phyloP scores from a whole-genome alignment of 2,113 vertebrate genomes.

The Phocoena sinus region DNA sequence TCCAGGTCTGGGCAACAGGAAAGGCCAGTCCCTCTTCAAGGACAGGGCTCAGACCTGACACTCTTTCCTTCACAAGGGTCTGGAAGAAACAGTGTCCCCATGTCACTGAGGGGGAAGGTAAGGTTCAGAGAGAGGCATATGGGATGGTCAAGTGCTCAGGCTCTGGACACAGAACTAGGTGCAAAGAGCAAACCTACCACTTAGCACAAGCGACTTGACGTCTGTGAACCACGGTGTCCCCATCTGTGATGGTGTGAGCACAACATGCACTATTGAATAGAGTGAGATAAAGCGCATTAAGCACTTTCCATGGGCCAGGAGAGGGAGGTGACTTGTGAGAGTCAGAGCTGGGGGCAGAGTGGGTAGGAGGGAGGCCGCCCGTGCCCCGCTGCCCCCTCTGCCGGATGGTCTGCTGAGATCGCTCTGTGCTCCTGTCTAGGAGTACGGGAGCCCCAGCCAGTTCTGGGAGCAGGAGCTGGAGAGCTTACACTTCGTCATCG shows the following conservation, averaged over 20 bases:
- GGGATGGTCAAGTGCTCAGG: background rate
- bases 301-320: background rate
- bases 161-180: background rate
- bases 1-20: background rate
- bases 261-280: background rate
- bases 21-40: background rate
- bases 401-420: background rate
- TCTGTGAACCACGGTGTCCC: background rate
- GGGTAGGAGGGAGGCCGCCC: background rate
- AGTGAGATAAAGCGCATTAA: background rate
- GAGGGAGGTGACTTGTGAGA: background rate
- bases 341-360: background rate
- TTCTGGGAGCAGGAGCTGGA: constrained; percentile 98
- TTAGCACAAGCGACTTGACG: background rate
- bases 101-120: background rate
- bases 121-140: background rate
- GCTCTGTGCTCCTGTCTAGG: constrained; percentile 74
- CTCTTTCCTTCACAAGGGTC: background rate
- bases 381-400: accelerated
- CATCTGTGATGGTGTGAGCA: accelerated
- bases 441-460: constrained; percentile 89
- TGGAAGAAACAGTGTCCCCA: background rate
- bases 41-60: background rate
- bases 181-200: background rate
- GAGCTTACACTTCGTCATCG: constrained; percentile 94